Evolutionary conservation across 2,113 vertebrate species (phyloP), one percentile per base, ranked within the genome.

Genomic region (Oncorhynchus masou): DNA sequence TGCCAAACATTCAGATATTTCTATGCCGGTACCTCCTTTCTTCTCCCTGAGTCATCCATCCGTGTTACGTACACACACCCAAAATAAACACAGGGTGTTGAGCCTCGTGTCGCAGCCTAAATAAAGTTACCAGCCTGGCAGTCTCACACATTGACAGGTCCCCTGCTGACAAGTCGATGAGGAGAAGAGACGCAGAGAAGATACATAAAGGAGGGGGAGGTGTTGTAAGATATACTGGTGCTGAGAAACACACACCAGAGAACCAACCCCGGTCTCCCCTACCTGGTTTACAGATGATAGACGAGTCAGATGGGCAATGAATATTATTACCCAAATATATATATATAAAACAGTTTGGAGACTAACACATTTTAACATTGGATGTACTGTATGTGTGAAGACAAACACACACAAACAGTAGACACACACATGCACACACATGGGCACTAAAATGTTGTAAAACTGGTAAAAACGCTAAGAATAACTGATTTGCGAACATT

Each of bases 201-300:
- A 64, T 34, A 77, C 78, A 88, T 91, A 70, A 90, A 89, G 86
- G 49, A 88, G 89, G 88, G 82, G 83, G 85, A 87, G 78, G 83
- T 84, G 39, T 45, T 45, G 39, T 11, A 45, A 45, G 8, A 45
- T 11, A 45, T 45, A 11, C 2, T 45, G 9, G 9, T 2, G 2
- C 39, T 45, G 39, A 45, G 39, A 11, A 11, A 11, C 8, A 45
- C 8, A 39, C 39, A 45, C 39, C 39, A 2, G 8, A 9, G 8
- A 9, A 39, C 8, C 39, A 45, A 45, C 9, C 39, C 8, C 39
- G 2, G 39, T 9, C 39, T 45, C 39, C 39, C 39, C 39, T 45
- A 11, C 39, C 39, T 45, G 39, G 8, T 8, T 60, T 60, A 9
- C 11, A n/a, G 59, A 60, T 11, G 59, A n/a, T n/a, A 60, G 19